A percentile compares a stretch with the other conserved stretches of the same genome.
phyloP scores from a whole-genome alignment of 2,888 invertebrate genomes.

The Nezara viridula region DNA sequence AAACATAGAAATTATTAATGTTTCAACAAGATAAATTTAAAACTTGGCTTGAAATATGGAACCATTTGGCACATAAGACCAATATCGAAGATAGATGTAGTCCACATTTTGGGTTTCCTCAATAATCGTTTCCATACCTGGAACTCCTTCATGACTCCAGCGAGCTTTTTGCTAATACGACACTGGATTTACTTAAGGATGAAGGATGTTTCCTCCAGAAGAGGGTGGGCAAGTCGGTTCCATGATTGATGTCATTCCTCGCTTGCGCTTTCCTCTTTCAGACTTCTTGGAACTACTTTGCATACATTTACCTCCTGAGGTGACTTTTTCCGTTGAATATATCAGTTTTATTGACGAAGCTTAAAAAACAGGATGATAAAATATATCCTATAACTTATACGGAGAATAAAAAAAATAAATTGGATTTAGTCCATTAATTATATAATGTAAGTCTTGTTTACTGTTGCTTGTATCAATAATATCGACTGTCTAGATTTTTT shows the following conservation, averaged over 20 bases:
- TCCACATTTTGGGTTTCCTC: background rate
- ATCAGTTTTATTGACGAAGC: background rate
- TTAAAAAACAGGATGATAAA: background rate
- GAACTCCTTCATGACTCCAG: background rate
- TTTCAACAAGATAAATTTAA: too few relatives aligned
- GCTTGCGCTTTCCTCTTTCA: background rate
- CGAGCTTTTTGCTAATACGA: conserved; percentile 20
- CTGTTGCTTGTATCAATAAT: too few relatives aligned
- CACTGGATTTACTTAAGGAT: conserved; percentile 28
- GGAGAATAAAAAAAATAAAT: background rate
- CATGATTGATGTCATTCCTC: conserved; percentile 20
- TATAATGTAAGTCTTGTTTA: too few relatives aligned
- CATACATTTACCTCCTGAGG: background rate
- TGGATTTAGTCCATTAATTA: background rate
- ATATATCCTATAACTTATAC: background rate
- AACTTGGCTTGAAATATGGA: background rate
- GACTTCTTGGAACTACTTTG: conserved; percentile 14
- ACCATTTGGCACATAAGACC: background rate
- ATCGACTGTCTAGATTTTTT: too few relatives aligned
- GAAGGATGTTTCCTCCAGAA: background rate
- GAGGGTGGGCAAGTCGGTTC: background rate
- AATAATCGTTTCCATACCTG: background rate
- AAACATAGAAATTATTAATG: too few relatives aligned
- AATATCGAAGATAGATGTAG: background rate
- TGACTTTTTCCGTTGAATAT: background rate